Base-by-base conservation (phyloP, 2,113 vertebrate species). In the Solenodon paradoxus region DNA sequence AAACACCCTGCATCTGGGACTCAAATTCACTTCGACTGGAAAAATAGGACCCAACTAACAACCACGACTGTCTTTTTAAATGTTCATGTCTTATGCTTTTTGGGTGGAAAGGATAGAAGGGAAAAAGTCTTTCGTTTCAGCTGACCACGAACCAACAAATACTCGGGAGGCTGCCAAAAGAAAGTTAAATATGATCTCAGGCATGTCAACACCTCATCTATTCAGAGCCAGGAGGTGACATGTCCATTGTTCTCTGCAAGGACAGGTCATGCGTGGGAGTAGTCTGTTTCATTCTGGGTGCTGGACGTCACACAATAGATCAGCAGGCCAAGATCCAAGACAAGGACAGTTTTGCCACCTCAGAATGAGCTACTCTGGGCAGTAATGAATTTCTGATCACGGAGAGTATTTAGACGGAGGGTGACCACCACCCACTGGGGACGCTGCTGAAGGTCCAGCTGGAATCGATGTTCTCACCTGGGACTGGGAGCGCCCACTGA, bases 101-200 rank as follows among this genome's bases (percentile, higher is more conserved):
- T 79, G 82, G 45, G 28, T 53, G 61, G 42, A 68, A 82, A 82
- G 49, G 53, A 49, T 16, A 1, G 2, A 66, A 75, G 74, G 32
- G 91, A 20, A 51, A 85, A 26, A 85, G 78, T 35, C 83, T 28
- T 74, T 47, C 57, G 66, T 57, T 47, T 93, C 53, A 68, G 47
- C 38, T 57, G 53, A 89, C 53, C 51, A 83, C 2, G 71, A 94
- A 40, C 49, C 51, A 82, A 68, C 74, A 66, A 87, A 95, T 32
- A 61, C 0, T 1, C n/a, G 79, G 30, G 32, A 57, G 20, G 71
- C 40, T 64, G 61, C 74, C 53, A 55, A 49, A 72, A 66, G 79
- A 45, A 87, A 92, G 72, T 86, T 26, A 75, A 47, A 75, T 40
- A 61, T 2, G 49, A 47, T 57, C 59, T 69, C 28, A 2, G 85